Conservation (phyloP, 2,888 invertebrate genomes). For the Halictus ligatus region DNA sequence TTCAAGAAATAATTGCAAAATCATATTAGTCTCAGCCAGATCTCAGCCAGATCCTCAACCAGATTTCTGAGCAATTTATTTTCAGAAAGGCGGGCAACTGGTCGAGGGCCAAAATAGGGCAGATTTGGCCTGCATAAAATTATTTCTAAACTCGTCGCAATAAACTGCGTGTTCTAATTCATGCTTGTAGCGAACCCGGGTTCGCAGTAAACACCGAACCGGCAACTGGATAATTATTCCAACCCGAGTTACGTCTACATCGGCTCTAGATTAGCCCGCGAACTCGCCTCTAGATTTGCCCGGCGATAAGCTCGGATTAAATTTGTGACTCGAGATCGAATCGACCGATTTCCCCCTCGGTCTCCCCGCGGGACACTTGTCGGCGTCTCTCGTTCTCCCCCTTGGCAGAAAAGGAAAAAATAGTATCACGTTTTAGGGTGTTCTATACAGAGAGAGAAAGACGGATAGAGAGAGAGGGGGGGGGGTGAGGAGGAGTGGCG, state of each 20-base stretch:
- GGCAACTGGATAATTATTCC: conserved; percentile 3
- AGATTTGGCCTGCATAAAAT: background rate
- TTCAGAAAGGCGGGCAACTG: background rate
- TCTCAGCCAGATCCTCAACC: background rate
- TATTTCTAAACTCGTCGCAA: background rate
- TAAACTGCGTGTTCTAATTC: background rate
- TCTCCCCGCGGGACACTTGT: conserved; percentile 9
- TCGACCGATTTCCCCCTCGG: background rate
- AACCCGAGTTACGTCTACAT: conserved; percentile 12
- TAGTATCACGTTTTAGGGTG: conserved; percentile 32
- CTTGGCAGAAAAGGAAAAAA: conserved; percentile 2
- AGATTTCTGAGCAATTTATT: background rate
- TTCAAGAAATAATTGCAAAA: too few species aligned
- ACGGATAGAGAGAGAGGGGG: background rate
- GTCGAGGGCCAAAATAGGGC: background rate
- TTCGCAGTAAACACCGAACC: background rate
- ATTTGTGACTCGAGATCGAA: conserved; percentile 5
- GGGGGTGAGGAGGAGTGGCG: background rate
- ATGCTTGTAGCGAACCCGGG: background rate
- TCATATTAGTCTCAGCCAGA: background rate
- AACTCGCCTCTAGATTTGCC: background rate
- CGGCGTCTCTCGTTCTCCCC: background rate
- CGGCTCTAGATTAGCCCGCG: conserved; percentile 5
- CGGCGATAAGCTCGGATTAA: conserved; percentile 7
- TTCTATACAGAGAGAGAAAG: background rate